Evolutionary conservation across 2,113 vertebrate species (phyloP), one percentile per base, ranked within the genome.

Genomic region (Lasiurus borealis): DNA sequence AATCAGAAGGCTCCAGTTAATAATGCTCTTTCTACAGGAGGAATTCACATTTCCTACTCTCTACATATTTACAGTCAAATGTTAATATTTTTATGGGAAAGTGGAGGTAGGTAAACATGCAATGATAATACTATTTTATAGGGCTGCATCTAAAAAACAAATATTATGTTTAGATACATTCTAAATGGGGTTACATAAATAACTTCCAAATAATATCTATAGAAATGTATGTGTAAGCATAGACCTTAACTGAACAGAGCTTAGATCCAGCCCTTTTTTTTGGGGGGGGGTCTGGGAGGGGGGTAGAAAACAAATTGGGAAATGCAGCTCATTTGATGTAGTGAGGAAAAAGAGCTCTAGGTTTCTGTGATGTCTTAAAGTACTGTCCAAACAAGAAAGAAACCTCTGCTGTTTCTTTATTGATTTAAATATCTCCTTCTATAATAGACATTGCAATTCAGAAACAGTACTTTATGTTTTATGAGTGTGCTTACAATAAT

Each of bases 21-120:
- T 91, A 62, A 95, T 91, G 46, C 86, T 97, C 75, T 77, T 97
- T 85, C 66, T 85, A 82, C 95, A 54, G 72, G 50, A 96, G 93
- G 50, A 96, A 91, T 89, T 93, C 93, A 88, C 59, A 64, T 85
- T 71, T 95, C 54, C 52, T 75, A 54, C 64, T 81, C 18, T 92
- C 57, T 92, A 36, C 25, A 40, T 84, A 85, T 88, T 91, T 82
- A 76, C 36, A 90, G 54, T 52, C 62, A 83, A 92, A 54, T 80
- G 75, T 95, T 93, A 85, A 82, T 82, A 82, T 85, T 91, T 82
- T 88, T 85, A 85, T 25, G 36, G 72, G 72, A 90, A 92, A 82
- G 44, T 71, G 19, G 54, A 90, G 46, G 21, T 31, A 54, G 54
- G 73, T 85, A 88, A 97, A 93, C 34, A 95, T 54, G n/a, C 9